A percentile compares a stretch with the other conserved stretches of the same genome.
Evolutionary conservation across 2,113 vertebrate genomes (phyloP).

Genomic region (Sterna hirundo): DNA sequence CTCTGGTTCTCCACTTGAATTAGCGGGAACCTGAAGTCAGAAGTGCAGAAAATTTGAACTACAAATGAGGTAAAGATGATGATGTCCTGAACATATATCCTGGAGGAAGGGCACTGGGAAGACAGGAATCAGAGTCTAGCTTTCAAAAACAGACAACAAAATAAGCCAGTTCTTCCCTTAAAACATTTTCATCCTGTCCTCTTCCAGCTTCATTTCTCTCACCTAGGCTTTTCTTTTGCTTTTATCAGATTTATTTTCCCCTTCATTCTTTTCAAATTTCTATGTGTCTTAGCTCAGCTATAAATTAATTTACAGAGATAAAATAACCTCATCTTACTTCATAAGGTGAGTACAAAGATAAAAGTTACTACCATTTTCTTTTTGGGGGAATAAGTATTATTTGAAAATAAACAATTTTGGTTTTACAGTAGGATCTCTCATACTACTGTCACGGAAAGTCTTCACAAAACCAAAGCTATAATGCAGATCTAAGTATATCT

Average conservation of each 20-base stretch:
- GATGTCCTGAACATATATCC: background rate
- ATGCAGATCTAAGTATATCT: background rate
- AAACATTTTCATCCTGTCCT: background rate
- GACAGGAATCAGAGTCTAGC: background rate
- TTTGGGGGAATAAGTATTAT: background rate
- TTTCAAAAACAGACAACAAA: background rate
- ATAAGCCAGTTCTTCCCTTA: background rate
- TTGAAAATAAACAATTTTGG: background rate
- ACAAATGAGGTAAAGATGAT: background rate
- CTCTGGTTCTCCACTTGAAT: slow-evolving; percentile 6
- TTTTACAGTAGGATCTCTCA: background rate
- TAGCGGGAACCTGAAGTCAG: slow-evolving; percentile 5
- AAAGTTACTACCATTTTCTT: background rate
- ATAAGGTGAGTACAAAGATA: background rate
- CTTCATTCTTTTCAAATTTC: background rate
- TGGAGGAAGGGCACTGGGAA: background rate
- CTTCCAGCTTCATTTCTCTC: background rate
- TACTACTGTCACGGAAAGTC: background rate
- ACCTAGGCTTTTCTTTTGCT: background rate
- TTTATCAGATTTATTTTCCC: background rate
- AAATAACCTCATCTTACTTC: background rate
- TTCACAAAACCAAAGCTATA: background rate
- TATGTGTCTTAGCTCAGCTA: background rate
- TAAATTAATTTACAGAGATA: background rate
- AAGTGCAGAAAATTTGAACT: slow-evolving; percentile 32